Percentiles rank a stretch among this genome's conserved stretches.
phyloP scores from a whole-genome alignment of 2,797 vertebrate genomes.

The Psittacula derbiana region DNA sequence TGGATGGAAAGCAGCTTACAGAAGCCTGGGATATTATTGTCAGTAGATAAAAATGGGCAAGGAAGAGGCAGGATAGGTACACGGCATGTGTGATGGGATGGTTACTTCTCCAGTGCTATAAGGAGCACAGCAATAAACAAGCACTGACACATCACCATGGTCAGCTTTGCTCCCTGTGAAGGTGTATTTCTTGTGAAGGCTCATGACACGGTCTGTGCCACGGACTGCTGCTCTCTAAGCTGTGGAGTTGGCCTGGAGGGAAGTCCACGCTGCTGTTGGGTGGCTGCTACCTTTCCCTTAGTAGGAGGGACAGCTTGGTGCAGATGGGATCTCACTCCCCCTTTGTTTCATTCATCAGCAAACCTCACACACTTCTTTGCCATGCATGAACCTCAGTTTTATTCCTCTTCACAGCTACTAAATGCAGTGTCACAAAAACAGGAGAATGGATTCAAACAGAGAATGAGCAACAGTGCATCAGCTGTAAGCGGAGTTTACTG shows the following conservation, averaged over 20 bases:
- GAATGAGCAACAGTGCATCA: neutral
- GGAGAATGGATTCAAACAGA: neutral
- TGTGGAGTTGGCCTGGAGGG: neutral
- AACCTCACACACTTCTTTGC: neutral
- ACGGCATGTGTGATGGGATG: neutral
- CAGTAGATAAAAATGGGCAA: neutral
- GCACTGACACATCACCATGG: no score
- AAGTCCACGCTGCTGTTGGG: neutral
- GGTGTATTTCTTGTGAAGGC: neutral
- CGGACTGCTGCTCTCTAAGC: neutral
- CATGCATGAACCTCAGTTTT: rapidly evolving
- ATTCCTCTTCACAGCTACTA: neutral
- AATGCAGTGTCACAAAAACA: neutral
- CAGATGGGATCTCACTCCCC: neutral
- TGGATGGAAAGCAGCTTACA: neutral
- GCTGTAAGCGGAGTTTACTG: neutral
- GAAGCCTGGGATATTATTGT: neutral
- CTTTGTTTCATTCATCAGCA: neutral
- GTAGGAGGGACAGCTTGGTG: neutral
- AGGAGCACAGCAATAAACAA: neutral
- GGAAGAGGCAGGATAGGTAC: neutral
- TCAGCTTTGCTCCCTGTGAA: neutral
- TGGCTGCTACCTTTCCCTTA: neutral
- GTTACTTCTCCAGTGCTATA: rapidly evolving
- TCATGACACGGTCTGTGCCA: neutral